Evolutionary conservation across 2,113 vertebrate genomes (phyloP).

Genomic region (Tragelaphus buxtoni): DNA sequence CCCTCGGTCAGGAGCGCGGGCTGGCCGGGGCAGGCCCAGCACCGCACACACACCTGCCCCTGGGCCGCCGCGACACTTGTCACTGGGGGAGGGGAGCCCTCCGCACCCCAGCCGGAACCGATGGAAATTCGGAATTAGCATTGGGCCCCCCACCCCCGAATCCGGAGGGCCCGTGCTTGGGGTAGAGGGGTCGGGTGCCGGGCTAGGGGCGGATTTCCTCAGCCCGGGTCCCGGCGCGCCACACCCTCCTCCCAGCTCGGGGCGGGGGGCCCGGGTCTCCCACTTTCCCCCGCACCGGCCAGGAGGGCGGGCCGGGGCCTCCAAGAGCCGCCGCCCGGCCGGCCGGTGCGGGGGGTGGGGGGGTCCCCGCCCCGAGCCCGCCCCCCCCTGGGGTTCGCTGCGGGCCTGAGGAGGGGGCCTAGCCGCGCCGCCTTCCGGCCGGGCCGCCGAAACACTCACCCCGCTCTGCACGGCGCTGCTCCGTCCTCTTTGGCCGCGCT

Average conservation of each 20-base stretch:
- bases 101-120: not conserved
- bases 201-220: not conserved
- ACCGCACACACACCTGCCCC: not conserved
- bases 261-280: not conserved
- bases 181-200: not conserved
- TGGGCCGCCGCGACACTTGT: not conserved
- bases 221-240: not conserved
- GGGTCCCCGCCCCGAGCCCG: not conserved
- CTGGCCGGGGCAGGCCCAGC: not conserved
- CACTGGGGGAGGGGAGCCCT: not conserved
- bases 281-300: not conserved
- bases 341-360: no score
- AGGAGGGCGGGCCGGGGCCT: not conserved
- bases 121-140: not conserved
- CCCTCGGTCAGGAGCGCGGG: not conserved
- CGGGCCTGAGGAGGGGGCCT: not conserved
- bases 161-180: not conserved
- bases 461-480: conserved; percentile 15
- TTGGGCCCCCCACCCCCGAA: not conserved
- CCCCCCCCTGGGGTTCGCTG: not conserved
- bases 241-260: not conserved
- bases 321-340: not conserved
- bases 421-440: not conserved
- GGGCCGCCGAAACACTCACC: not conserved
- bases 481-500: conserved; percentile 15